These are phyloP conservation scores for Martes martes DNA, from an alignment of 2,113 vertebrate genomes.

Conservation along the genomic window DNA sequence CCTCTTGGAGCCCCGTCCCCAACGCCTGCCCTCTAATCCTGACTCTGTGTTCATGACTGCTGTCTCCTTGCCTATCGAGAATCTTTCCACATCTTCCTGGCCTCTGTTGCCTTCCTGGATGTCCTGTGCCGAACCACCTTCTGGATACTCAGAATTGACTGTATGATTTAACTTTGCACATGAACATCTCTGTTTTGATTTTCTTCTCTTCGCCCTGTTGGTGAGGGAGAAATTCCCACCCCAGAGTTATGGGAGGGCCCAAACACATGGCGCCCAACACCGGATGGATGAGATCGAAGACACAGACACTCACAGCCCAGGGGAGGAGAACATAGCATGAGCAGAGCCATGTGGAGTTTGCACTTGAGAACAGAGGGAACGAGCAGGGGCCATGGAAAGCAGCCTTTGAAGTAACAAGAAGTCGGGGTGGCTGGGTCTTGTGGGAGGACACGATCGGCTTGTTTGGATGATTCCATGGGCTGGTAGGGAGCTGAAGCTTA, in stretches of 20 bases:
- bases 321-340: neutral
- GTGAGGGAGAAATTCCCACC: neutral
- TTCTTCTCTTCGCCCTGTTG: neutral
- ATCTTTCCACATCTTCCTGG: neutral
- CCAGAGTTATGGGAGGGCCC: no score
- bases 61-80: neutral
- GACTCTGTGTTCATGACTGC: neutral
- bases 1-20: neutral
- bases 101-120: neutral
- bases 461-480: neutral
- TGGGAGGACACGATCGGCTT: neutral
- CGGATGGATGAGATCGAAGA: neutral
- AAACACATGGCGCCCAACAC: fast-evolving
- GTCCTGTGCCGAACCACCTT: neutral
- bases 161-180: neutral
- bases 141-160: neutral
- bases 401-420: neutral
- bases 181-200: neutral
- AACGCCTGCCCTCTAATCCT: neutral
- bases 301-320: neutral
- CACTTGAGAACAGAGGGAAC: neutral
- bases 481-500: neutral
- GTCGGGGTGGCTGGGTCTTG: neutral
- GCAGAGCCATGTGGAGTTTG: neutral
- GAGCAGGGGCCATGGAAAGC: neutral